Conservation (phyloP, 2,888 invertebrate species). For the Escarpia spicata region DNA sequence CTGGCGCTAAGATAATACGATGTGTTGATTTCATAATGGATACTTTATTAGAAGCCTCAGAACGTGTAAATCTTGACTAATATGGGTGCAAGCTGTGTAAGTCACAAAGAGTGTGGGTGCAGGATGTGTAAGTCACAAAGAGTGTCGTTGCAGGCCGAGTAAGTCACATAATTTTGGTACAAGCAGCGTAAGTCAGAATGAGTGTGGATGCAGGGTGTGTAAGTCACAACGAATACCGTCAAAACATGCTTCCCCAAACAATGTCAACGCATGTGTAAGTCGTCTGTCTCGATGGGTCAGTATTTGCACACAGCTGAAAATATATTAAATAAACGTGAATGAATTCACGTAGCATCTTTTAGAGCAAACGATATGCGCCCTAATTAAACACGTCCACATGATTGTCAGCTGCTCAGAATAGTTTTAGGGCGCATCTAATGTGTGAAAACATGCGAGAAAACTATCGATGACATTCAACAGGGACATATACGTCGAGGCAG, state of each 20-base stretch:
- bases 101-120: no score
- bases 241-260: neutral
- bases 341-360: neutral
- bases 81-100: no score
- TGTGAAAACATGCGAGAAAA: neutral
- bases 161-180: no score
- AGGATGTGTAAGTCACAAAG: no score
- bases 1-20: no score
- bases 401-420: neutral
- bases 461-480: neutral
- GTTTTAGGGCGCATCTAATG: neutral
- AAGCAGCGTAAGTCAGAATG: no score
- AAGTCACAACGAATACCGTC: no score
- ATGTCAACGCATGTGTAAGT: neutral
- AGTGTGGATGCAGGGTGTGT: no score
- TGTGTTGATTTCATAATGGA: no score
- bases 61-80: no score
- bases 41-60: no score
- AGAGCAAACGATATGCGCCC: neutral
- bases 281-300: neutral
- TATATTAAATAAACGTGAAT: neutral
- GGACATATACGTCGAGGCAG: neutral
- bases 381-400: neutral
- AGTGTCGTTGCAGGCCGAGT: no score
- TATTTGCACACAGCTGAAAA: neutral